Conservation (phyloP, 2,888 invertebrate genomes). For the Mimas tiliae region DNA sequence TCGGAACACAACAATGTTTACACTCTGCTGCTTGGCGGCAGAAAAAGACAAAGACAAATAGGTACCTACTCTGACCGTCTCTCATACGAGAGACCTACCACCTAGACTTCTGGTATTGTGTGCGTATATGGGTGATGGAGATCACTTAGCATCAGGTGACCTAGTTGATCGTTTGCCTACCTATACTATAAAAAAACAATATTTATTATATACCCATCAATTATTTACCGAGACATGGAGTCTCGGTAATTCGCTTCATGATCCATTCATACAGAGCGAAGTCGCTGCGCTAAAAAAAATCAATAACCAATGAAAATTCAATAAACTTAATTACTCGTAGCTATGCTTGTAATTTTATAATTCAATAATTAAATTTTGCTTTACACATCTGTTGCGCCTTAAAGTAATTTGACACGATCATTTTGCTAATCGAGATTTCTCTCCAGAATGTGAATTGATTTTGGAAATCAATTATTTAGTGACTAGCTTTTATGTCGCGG, state of each 20-base stretch:
- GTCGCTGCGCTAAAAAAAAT: constrained; percentile 4
- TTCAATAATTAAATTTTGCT: constrained; percentile 20
- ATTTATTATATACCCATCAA: too few relatives aligned
- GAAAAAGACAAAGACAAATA: too few relatives aligned
- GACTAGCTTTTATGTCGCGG: too few relatives aligned
- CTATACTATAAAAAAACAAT: too few relatives aligned
- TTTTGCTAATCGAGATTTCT: constrained; percentile 4
- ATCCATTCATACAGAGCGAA: neutral
- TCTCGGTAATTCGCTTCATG: constrained; percentile 15
- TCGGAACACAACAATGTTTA: too few relatives aligned
- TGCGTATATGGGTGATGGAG: too few relatives aligned
- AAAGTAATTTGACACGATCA: constrained; percentile 21
- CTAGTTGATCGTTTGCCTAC: too few relatives aligned
- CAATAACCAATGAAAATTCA: constrained; percentile 9
- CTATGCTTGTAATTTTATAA: constrained; percentile 14
- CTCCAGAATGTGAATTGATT: neutral
- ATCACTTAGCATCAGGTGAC: too few relatives aligned
- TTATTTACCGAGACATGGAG: constrained; percentile 18
- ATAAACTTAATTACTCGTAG: constrained; percentile 25
- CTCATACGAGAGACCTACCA: too few relatives aligned
- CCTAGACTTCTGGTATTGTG: too few relatives aligned
- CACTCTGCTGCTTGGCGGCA: too few relatives aligned
- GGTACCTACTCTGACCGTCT: too few relatives aligned
- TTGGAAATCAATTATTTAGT: neutral
- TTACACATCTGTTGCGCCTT: constrained; percentile 7